Percentiles rank a stretch among this genome's conserved stretches.
phyloP scores from a whole-genome alignment of 1,140 invertebrate species.

The Homalodisca vitripennis region DNA sequence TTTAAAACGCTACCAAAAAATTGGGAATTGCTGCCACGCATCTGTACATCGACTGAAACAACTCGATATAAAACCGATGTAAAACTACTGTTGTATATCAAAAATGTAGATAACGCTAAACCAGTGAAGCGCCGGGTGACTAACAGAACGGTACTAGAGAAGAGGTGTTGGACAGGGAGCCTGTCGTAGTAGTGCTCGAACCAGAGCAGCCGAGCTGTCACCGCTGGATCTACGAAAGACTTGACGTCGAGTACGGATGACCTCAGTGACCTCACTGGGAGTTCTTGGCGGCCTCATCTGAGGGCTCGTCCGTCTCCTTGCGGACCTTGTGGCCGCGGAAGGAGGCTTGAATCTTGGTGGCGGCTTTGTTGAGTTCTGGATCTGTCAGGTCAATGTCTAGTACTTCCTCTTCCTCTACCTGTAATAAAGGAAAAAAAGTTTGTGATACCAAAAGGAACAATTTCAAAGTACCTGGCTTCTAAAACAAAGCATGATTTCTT shows the following conservation, averaged over 20 bases:
- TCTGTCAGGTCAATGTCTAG: conserved; percentile 77
- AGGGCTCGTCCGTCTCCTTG: conserved; percentile 59
- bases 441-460: too few species aligned
- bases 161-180: neutral
- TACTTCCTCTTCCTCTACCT: conserved; percentile 57
- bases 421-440: neutral
- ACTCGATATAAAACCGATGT: conserved; percentile 12
- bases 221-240: neutral
- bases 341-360: conserved; percentile 89
- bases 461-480: too few species aligned
- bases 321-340: conserved; percentile 88
- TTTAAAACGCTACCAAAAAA: neutral
- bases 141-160: too few species aligned
- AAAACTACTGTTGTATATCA: conserved; percentile 3
- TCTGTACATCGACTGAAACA: neutral
- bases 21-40: neutral
- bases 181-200: neutral
- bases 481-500: too few species aligned
- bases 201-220: neutral
- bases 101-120: conserved; percentile 10
- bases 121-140: neutral
- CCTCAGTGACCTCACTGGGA: neutral
- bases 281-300: neutral
- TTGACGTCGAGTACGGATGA: neutral
- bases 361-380: conserved; percentile 87